Evolutionary conservation across 2,113 vertebrate species (phyloP).

Genomic region (Centrocercus urophasianus): DNA sequence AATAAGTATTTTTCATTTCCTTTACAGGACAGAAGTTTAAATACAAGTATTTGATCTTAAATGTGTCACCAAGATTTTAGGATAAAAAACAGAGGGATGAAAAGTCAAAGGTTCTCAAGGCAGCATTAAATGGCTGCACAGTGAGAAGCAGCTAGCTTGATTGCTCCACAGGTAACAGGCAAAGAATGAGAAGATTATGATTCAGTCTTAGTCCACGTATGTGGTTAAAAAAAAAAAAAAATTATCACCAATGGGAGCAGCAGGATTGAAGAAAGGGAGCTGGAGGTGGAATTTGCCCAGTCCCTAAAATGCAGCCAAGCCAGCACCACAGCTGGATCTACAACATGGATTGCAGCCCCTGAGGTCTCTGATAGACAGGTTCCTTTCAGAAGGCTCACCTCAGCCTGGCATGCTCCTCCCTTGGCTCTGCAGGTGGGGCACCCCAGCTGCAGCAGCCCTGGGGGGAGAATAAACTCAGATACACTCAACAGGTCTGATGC

Average conservation of each 20-base stretch:
- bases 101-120: constrained; percentile 10
- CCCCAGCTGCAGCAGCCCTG: neutral
- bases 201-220: neutral
- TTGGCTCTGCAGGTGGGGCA: neutral
- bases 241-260: neutral
- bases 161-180: neutral
- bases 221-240: neutral
- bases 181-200: neutral
- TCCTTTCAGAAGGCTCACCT: neutral
- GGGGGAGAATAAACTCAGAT: neutral
- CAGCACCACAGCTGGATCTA: neutral
- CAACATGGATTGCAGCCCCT: rapidly evolving
- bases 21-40: constrained; percentile 25
- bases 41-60: constrained; percentile 20
- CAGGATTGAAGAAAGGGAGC: neutral
- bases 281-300: neutral
- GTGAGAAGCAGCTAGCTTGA: neutral
- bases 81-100: constrained; percentile 18
- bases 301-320: neutral
- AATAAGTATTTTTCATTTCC: constrained; percentile 56
- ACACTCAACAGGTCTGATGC: neutral
- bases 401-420: neutral
- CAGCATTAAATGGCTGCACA: neutral
- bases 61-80: constrained; percentile 16
- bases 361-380: rapidly evolving